Percentiles rank a stretch among this genome's conserved stretches.
These are phyloP conservation scores for Halesus radiatus DNA, from an alignment of 1,140 invertebrate species.

Conservation along the genomic window DNA sequence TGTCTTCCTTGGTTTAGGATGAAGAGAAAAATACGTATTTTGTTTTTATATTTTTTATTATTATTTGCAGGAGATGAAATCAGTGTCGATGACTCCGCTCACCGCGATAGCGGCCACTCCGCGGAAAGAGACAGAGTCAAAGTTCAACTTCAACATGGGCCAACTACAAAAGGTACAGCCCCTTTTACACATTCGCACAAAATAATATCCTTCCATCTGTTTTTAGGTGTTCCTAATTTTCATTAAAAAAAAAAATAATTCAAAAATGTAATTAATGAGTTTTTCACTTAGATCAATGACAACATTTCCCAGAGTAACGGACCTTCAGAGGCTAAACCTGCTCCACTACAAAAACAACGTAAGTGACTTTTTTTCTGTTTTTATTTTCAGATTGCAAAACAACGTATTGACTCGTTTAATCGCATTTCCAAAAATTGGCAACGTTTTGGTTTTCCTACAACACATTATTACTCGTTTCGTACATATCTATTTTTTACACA, in stretches of 20 bases:
- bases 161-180: slow-evolving; percentile 71
- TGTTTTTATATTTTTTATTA: no score
- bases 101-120: slow-evolving; percentile 76
- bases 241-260: no score
- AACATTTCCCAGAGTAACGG: not conserved
- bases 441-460: no score
- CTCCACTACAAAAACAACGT: slow-evolving; percentile 42
- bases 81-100: slow-evolving; percentile 71
- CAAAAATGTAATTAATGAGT: not conserved
- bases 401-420: no score
- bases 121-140: slow-evolving; percentile 74
- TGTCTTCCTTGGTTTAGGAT: no score
- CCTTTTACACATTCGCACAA: not conserved
- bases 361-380: slow-evolving; percentile 15
- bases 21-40: no score
- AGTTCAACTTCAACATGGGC: slow-evolving; percentile 75
- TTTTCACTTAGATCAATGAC: slow-evolving; percentile 26
- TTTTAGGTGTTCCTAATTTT: not conserved
- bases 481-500: no score
- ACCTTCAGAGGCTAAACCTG: slow-evolving; percentile 35
- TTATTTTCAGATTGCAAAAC: no score
- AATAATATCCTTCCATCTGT: not conserved
- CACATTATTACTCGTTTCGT: no score
- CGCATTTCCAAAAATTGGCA: no score
- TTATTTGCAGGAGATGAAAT: slow-evolving; percentile 73